Evolutionary conservation across 1,140 invertebrate genomes (phyloP), one percentile per base, ranked within the genome.

Genomic region (Eubasilissa regina): DNA sequence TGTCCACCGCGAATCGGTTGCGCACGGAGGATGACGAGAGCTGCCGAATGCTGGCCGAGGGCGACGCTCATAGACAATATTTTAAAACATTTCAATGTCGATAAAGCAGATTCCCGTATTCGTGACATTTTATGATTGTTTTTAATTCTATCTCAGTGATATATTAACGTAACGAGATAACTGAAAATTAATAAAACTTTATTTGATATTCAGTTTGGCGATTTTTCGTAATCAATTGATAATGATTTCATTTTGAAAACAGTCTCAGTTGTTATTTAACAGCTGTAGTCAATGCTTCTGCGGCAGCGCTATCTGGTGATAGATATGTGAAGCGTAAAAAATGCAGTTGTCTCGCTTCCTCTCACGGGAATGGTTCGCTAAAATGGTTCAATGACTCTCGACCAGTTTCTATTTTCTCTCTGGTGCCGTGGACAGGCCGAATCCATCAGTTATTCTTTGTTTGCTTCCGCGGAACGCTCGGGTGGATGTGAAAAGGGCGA

Each of bases 321-420:
- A 76, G n/a, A 80, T 51, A 17, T 44, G 44, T 45, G 45, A 53
- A 45, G 45, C 51, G 15, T 13, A 55, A 3, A 68, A 55, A 81
- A 17, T 80, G 51, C 45, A 80, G 81, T 82, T 79, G 56, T 88
- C 87, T 84, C 87, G 84, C 84, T 89, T 86, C 84, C 87, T 87
- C 88, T 86, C 80, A 84, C 73, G 68, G 56, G 80, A 73, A 85
- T 80, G 70, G 83, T 80, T 21, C 84, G 84, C 85, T 79, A 84
- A 86, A 87, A 87, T 84, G 88, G 88, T 89, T 89, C 88, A 88
- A 89, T 88, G 88, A 88, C 87, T 88, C 84, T 87, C 85, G 85
- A 86, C 87, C 86, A 80, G 87, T 88, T 88, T 89, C 88, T 89
- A 89, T 89, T 89, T 89, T 88, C 87, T 89, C 88, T 89, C 86